Percentiles rank a stretch among this genome's conserved stretches.
Evolutionary conservation across 1,140 invertebrate species (phyloP).

Genomic region (Drosophila tsacasi): DNA sequence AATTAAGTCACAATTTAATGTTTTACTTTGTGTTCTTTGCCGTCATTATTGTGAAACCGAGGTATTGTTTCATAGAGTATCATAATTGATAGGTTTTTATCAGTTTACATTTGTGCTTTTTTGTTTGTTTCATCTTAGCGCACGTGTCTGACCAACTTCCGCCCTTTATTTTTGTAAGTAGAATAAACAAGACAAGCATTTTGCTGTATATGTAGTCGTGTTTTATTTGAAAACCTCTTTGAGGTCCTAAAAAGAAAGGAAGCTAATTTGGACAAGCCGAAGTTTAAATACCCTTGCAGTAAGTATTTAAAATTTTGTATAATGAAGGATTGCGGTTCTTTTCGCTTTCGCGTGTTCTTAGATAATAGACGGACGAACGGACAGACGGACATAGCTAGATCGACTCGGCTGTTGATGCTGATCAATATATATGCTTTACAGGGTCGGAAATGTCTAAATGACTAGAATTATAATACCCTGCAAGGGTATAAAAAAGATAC

Average conservation of each 20-base stretch:
- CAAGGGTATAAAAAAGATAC: background rate
- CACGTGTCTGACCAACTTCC: constrained; percentile 14
- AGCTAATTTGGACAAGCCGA: no score
- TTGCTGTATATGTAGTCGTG: constrained; percentile 1
- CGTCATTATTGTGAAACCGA: background rate
- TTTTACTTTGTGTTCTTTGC: constrained; percentile 2
- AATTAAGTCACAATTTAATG: constrained; percentile 1
- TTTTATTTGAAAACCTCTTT: background rate
- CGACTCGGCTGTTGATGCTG: no score
- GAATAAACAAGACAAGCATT: constrained; percentile 33
- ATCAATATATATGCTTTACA: no score
- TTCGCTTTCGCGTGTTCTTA: no score
- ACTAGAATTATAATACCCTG: no score
- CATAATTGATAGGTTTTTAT: background rate
- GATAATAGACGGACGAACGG: no score
- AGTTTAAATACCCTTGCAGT: no score
- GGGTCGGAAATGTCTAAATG: no score
- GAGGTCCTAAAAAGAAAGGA: no score
- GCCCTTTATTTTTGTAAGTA: constrained; percentile 29
- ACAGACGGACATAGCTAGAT: no score
- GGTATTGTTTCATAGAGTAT: background rate
- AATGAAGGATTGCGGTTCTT: no score
- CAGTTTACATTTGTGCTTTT: background rate
- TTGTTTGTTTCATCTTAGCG: background rate
- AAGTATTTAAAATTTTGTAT: no score